A percentile compares a stretch with the other conserved stretches of the same genome.
phyloP scores from a whole-genome alignment of 2,113 vertebrate genomes.

The Chaetura pelagica region DNA sequence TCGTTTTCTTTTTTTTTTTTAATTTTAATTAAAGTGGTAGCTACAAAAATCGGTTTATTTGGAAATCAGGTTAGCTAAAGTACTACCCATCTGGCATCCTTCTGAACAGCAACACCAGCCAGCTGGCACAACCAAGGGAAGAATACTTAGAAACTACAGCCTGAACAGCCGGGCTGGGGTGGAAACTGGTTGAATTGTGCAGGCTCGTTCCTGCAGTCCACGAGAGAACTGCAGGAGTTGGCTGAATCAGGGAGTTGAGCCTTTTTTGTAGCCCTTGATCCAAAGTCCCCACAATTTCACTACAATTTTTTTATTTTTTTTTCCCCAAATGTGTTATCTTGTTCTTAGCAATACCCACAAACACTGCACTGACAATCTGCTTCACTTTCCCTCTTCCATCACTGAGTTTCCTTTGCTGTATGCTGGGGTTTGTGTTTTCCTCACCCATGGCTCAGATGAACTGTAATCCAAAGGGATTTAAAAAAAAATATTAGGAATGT shows the following conservation, averaged over 20 bases:
- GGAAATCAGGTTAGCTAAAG: background rate
- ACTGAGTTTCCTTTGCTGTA: background rate
- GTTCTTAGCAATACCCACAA: background rate
- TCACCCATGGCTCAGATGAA: background rate
- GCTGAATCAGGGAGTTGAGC: background rate
- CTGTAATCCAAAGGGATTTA: background rate
- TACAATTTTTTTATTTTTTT: background rate
- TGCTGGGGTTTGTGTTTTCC: background rate
- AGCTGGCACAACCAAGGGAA: background rate
- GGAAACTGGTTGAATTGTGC: background rate
- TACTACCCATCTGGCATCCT: background rate
- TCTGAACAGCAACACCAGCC: background rate
- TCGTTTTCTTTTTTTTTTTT: background rate
- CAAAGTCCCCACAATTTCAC: background rate
- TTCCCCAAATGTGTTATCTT: background rate
- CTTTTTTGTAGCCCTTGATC: background rate
- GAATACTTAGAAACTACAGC: background rate
- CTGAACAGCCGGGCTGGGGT: background rate
- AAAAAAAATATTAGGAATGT: background rate
- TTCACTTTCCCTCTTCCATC: background rate
- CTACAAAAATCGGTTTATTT: background rate
- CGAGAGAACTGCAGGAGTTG: background rate
- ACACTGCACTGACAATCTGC: background rate
- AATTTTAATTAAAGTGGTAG: constrained; percentile 34
- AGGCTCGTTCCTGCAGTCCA: background rate